Evolutionary conservation across 1,140 invertebrate species (phyloP).

Genomic region (Drosophila ambigua): DNA sequence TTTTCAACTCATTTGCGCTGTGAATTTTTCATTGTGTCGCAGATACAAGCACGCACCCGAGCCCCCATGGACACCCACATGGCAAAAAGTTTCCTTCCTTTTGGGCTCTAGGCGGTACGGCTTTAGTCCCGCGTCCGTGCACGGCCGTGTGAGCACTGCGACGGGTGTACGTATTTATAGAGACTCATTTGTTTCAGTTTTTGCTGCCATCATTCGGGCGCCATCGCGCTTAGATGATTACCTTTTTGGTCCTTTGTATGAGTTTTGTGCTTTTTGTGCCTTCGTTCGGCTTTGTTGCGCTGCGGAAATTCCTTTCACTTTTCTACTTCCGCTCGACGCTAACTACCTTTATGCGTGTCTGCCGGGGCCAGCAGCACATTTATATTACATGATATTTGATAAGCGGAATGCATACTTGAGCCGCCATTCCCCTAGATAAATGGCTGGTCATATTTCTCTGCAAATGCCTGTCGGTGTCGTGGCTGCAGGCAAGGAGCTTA

Average conservation of each 20-base stretch:
- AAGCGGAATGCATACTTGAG: constrained; percentile 48
- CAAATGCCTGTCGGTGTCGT: constrained; percentile 16
- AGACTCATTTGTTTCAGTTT: constrained; percentile 75
- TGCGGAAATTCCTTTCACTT: constrained; percentile 67
- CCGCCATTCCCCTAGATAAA: constrained; percentile 46
- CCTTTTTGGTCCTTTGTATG: constrained; percentile 53
- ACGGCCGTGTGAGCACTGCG: not conserved
- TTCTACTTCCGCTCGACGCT: constrained; percentile 52
- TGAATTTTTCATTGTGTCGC: constrained; percentile 77
- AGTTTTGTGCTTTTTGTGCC: constrained; percentile 50
- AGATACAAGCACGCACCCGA: constrained; percentile 28
- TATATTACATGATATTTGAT: constrained; percentile 71
- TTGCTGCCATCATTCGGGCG: constrained; percentile 43
- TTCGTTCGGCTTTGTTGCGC: constrained; percentile 35
- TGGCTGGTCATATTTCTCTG: constrained; percentile 60
- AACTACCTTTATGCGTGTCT: constrained; percentile 76
- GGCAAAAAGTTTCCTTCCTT: constrained; percentile 37
- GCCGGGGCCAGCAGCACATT: constrained; percentile 51
- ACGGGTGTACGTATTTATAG: constrained; percentile 64
- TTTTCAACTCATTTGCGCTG: constrained; percentile 82
- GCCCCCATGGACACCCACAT: constrained; percentile 15
- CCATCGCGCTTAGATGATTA: constrained; percentile 65
- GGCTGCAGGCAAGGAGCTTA: constrained; percentile 17
- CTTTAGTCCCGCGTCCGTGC: no score
- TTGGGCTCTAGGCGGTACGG: not conserved